phyloP scores from a whole-genome alignment of 1,140 invertebrate genomes.

The Octopus sinensis region DNA sequence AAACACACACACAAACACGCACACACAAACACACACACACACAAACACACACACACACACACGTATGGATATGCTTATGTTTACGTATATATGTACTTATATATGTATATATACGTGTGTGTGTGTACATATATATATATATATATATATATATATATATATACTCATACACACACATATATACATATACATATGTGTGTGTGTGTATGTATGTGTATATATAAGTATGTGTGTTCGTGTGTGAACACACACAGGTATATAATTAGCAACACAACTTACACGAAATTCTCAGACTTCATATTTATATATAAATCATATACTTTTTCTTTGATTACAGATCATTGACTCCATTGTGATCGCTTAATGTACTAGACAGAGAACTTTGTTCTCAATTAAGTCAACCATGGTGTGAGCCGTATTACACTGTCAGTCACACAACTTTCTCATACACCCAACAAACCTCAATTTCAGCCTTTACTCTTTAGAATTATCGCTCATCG shows the following conservation, averaged over 20 bases:
- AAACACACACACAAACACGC: not conserved
- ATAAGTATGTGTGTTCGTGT: not conserved
- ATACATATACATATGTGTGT: not conserved
- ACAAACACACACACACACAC: not conserved
- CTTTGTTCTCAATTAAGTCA: too few species aligned
- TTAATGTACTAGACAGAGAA: too few species aligned
- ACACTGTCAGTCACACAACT: too few species aligned
- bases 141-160: not conserved
- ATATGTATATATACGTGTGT: not conserved
- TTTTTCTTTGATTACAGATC: too few species aligned
- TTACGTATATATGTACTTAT: not conserved
- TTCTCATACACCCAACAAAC: too few species aligned
- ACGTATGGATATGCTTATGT: not conserved
- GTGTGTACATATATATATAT: not conserved
- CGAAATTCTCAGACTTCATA: not conserved
- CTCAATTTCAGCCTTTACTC: too few species aligned
- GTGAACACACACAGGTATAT: not conserved
- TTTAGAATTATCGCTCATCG: too few species aligned
- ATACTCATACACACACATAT: not conserved
- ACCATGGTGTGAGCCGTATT: too few species aligned
- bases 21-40: not conserved
- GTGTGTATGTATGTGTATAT: not conserved
- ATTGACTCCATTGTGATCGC: too few species aligned
- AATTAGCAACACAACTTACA: not conserved
- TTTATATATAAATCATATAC: not conserved